Evolutionary conservation across 2,797 vertebrate species (phyloP).

Genomic region (Galago senegalensis): DNA sequence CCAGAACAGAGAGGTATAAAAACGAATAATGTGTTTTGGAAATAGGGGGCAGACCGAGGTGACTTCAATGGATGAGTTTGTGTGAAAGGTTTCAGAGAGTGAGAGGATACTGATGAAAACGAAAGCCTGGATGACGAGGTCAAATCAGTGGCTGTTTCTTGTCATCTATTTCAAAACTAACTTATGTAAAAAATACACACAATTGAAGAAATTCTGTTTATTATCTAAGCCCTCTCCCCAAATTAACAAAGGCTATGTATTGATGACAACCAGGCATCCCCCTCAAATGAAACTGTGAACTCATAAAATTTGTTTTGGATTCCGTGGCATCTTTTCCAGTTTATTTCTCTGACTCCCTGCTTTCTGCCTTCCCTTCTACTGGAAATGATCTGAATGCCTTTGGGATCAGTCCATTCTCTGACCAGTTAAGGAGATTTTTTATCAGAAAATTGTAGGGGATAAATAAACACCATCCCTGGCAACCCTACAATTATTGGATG

Average conservation of each 20-base stretch:
- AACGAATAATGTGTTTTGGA: background rate
- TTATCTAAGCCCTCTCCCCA: conserved; percentile 14
- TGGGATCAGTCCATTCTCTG: background rate
- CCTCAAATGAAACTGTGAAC: background rate
- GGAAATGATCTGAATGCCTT: background rate
- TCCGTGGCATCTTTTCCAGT: background rate
- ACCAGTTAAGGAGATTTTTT: background rate
- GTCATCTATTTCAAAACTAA: conserved; percentile 48
- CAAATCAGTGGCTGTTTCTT: background rate
- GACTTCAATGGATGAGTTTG: background rate
- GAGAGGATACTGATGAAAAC: background rate
- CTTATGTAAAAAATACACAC: background rate
- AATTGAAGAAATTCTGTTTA: conserved; percentile 45
- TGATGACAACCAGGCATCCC: background rate
- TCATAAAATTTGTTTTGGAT: conserved; percentile 39
- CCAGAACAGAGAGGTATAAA: background rate
- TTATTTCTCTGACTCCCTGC: background rate
- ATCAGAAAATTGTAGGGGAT: background rate
- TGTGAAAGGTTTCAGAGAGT: background rate
- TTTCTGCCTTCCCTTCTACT: background rate
- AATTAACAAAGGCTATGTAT: background rate
- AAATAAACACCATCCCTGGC: background rate
- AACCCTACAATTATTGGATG: background rate
- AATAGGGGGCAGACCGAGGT: background rate
- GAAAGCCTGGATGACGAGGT: background rate